phyloP scores from a whole-genome alignment of 2,888 invertebrate species.

The Drosophila lutescens region DNA sequence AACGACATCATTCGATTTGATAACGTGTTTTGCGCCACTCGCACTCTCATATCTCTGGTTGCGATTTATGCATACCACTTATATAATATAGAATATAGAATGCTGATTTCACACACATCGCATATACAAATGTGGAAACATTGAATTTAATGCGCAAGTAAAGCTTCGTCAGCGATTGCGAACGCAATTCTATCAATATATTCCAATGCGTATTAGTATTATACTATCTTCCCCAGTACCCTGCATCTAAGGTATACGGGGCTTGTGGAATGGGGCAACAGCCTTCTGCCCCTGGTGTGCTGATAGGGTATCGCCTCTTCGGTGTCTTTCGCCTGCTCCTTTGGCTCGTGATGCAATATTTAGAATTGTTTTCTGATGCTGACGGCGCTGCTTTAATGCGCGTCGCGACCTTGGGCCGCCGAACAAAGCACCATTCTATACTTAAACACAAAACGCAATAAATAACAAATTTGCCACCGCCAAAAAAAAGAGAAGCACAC shows the following conservation, averaged over 20 bases:
- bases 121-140: conserved; percentile 14
- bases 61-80: conserved; percentile 9
- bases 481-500: conserved; percentile 7
- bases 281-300: not conserved
- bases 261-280: not conserved
- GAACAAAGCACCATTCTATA: conserved; percentile 68
- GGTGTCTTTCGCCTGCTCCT: conserved; percentile 6
- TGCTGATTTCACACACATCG: conserved; percentile 7
- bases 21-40: conserved; percentile 31
- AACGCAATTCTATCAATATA: conserved; percentile 9
- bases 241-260: not conserved
- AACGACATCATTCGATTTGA: conserved; percentile 29
- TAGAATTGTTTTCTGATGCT: conserved; percentile 53
- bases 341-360: conserved; percentile 67
- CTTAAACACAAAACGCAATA: conserved; percentile 47
- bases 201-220: conserved; percentile 29
- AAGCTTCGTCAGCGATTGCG: conserved; percentile 1
- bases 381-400: conserved; percentile 51
- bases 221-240: conserved; percentile 5
- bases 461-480: conserved; percentile 48
- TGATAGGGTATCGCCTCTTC: conserved; percentile 8
- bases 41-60: not conserved
- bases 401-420: conserved; percentile 56
- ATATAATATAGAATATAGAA: not conserved
- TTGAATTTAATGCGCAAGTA: conserved; percentile 22